Conservation (phyloP, 1,140 invertebrate genomes). For the Ephestia elutella region DNA sequence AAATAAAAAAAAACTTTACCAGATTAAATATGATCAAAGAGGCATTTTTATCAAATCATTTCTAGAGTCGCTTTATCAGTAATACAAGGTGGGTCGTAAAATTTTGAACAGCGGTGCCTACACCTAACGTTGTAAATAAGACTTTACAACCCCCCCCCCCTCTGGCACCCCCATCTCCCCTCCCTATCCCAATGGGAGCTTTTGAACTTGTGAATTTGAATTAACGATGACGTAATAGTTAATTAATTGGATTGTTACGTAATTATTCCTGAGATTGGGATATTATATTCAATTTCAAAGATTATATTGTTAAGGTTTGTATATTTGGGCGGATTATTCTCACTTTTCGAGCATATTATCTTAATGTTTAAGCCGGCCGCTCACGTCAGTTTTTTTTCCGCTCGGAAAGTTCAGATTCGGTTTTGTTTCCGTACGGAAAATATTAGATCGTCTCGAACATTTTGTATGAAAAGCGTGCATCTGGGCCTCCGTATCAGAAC, state of each 20-base stretch:
- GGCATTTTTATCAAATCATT: neutral
- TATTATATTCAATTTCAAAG: neutral
- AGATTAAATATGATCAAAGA: neutral
- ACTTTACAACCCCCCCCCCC: slow-evolving; percentile 26
- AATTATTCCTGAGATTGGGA: neutral
- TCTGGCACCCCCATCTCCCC: neutral
- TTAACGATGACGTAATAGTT: slow-evolving; percentile 13
- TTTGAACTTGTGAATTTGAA: slow-evolving; percentile 7
- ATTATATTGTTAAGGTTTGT: too few relatives aligned
- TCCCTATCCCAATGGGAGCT: slow-evolving; percentile 4
- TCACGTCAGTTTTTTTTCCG: too few relatives aligned
- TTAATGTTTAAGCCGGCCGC: too few relatives aligned
- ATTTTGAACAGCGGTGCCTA: slow-evolving; percentile 28
- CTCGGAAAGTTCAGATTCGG: too few relatives aligned
- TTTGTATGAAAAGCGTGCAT: too few relatives aligned
- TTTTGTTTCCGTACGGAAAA: too few relatives aligned
- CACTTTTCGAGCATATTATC: too few relatives aligned
- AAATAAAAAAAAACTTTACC: too few relatives aligned
- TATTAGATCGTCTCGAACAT: too few relatives aligned
- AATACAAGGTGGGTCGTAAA: slow-evolving; percentile 19
- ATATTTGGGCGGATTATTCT: too few relatives aligned
- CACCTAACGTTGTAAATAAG: slow-evolving; percentile 28
- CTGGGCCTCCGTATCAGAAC: too few relatives aligned
- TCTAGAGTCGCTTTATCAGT: neutral
- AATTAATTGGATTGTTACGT: slow-evolving; percentile 10